A percentile compares a stretch with the other conserved stretches of the same genome.
phyloP scores from a whole-genome alignment of 2,797 vertebrate genomes.

The Pseudochaenichthys georgianus region DNA sequence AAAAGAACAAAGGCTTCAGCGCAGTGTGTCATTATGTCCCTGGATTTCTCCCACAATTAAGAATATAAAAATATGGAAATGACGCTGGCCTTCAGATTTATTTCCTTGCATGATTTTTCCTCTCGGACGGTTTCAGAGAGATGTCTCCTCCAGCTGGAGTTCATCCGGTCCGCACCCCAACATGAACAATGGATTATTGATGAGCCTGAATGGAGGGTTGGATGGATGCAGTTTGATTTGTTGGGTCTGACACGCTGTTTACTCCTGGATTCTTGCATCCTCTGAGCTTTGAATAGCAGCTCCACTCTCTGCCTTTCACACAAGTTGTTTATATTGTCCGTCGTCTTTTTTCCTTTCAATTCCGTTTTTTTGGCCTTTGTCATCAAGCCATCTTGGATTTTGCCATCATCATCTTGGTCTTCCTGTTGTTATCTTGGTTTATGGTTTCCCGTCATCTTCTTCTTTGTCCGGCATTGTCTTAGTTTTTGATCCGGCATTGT shows the following conservation, averaged over 20 bases:
- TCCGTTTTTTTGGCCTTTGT: no score
- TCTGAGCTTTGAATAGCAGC: constrained; percentile 35
- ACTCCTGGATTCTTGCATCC: constrained; percentile 25
- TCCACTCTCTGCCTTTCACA: neutral
- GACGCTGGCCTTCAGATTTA: constrained; percentile 42
- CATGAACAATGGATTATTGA: constrained; percentile 59
- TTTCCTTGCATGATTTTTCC: constrained; percentile 33
- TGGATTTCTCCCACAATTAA: constrained; percentile 52
- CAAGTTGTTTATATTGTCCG: neutral
- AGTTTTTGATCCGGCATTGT: no score
- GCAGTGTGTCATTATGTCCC: constrained; percentile 11
- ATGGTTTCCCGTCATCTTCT: no score
- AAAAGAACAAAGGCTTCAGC: neutral
- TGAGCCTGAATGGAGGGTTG: constrained; percentile 40
- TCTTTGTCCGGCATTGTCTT: no score
- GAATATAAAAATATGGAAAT: constrained; percentile 52
- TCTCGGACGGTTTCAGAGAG: constrained; percentile 32
- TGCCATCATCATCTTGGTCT: no score
- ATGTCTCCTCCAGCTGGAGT: constrained; percentile 24
- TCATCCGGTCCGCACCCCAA: constrained; percentile 52
- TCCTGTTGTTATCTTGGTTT: no score
- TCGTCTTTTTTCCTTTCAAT: no score
- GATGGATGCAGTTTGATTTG: constrained; percentile 39
- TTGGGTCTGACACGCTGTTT: constrained; percentile 35
- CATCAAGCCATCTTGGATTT: no score